These are phyloP conservation scores for Melanotaenia duboulayi DNA, from an alignment of 2,113 vertebrate genomes.

Conservation along the genomic window DNA sequence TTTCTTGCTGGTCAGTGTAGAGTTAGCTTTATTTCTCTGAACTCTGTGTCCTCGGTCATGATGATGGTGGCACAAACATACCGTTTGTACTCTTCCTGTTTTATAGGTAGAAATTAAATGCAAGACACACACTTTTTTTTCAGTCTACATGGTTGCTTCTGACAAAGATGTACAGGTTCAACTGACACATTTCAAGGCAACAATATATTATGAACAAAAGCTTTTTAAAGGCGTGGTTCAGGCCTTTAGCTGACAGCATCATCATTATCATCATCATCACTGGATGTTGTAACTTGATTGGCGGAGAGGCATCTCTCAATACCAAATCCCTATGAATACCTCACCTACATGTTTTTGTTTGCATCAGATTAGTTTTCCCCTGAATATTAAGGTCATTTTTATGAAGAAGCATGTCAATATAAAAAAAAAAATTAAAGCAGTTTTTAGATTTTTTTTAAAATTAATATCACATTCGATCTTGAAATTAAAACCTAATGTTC, in stretches of 20 bases:
- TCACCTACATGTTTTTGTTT: neutral
- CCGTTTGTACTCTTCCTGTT: no score
- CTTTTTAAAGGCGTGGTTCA: neutral
- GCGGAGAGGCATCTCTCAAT: neutral
- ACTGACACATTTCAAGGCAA: neutral
- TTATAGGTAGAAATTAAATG: neutral
- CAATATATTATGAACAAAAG: neutral
- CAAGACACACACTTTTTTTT: neutral
- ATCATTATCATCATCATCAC: neutral
- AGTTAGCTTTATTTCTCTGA: no score
- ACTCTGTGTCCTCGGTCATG: no score
- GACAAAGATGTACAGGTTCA: no score
- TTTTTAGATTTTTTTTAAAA: neutral
- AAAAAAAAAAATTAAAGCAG: neutral
- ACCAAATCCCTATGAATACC: neutral
- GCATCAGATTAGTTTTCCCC: neutral
- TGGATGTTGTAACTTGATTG: conserved; percentile 14
- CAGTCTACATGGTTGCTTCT: neutral
- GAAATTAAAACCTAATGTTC: no score
- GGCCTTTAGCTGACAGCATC: neutral
- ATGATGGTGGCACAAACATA: no score
- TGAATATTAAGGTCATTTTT: neutral
- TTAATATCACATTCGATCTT: neutral
- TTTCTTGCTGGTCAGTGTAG: no score
- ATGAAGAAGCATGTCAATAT: neutral